Evolutionary conservation across 2,113 vertebrate genomes (phyloP), one percentile per base, ranked within the genome.

Genomic region (Psittacula cyanocephala): DNA sequence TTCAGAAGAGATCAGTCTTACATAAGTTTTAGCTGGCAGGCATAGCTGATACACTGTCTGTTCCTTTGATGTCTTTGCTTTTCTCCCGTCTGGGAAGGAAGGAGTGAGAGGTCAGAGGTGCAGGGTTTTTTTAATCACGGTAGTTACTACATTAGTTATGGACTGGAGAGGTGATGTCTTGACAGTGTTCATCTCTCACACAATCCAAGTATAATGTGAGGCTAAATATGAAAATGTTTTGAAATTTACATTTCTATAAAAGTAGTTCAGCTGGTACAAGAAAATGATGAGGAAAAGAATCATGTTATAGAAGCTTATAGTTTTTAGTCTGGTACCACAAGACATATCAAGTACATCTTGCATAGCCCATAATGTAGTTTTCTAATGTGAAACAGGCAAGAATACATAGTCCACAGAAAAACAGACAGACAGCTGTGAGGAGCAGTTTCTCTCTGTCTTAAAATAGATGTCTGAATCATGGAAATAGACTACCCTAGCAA

Each of bases 401-500:
- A n/a, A 77, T 17, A 11, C 31, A 15, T 19, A 82, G 70, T 44
- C 15, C 33, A 31, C 41, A 68, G 39, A 53, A 70, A 52, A 41
- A 83, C 0, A 86, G 52, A 43, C 0, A 72, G 79, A 67, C 23
- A 75, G 39, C 52, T 91, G 37, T 86, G 64, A 80, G 31, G 11
- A 72, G 59, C 71, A 86, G 24, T 82, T 85, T 85, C 39, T 60
- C n/a, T 35, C 27, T 90, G 31, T 77, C 76, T 86, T 86, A 91
- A 95, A 95, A 89, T 65, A 91, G 81, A 69, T 76, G 27, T 74
- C 63, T 96, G 72, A 94, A 81, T 90, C 71, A 74, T 63, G 60
- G 71, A 90, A 88, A 88, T 49, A 77, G 53, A 69, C 44, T 86
- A 57, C 28, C 19, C 33, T 53, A 77, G 57, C 44, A 57, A 89